Evolutionary conservation across 2,888 invertebrate species (phyloP).

Genomic region (Limnephilus lunatus): DNA sequence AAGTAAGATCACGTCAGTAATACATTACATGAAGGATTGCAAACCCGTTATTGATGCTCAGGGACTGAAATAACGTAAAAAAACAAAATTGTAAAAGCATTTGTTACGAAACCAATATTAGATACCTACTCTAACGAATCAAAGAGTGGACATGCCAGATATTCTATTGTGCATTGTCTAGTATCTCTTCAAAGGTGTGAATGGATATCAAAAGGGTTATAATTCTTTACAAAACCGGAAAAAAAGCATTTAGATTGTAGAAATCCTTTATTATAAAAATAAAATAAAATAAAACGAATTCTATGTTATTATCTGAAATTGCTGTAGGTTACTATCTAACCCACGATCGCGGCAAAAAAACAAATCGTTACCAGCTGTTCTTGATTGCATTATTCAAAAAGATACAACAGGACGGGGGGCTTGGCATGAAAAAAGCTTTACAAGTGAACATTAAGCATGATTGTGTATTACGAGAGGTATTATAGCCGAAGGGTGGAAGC

Average conservation of each 20-base stretch:
- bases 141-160: background rate
- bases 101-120: background rate
- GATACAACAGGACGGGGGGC: constrained; percentile 17
- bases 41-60: background rate
- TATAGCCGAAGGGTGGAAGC: background rate
- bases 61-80: background rate
- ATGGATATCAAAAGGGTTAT: background rate
- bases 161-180: background rate
- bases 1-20: background rate
- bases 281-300: background rate
- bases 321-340: constrained; percentile 3
- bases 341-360: background rate
- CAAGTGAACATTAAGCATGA: constrained; percentile 4
- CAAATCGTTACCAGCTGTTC: constrained; percentile 19
- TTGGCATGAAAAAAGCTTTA: background rate
- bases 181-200: background rate
- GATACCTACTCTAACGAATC: background rate
- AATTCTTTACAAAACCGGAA: background rate
- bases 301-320: background rate
- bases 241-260: background rate
- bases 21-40: background rate
- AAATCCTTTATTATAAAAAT: background rate
- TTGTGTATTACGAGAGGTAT: background rate
- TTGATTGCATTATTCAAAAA: constrained; percentile 24
- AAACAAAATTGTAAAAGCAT: background rate